A percentile compares a stretch with the other conserved stretches of the same genome.
Evolutionary conservation across 2,888 invertebrate genomes (phyloP).

Genomic region (Ochropleura leucogaster): DNA sequence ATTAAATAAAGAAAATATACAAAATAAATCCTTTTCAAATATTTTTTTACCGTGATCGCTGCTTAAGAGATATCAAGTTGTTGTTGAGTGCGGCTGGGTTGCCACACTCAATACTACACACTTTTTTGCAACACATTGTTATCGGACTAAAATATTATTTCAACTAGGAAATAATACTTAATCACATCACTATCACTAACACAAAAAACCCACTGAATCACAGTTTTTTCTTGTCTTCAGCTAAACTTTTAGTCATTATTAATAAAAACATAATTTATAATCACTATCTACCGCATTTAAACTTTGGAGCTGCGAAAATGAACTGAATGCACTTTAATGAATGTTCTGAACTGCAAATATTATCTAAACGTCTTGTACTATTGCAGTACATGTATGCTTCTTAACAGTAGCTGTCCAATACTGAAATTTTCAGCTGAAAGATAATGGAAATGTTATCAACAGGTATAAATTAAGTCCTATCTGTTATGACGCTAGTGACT

Average conservation of each 20-base stretch:
- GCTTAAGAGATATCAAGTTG: slow-evolving; percentile 32
- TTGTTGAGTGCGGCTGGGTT: not conserved
- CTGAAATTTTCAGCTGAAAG: slow-evolving; percentile 30
- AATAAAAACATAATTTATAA: not conserved
- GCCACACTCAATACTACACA: slow-evolving; percentile 36
- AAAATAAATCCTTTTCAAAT: not conserved
- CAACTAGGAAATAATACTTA: not conserved
- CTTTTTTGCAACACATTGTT: slow-evolving; percentile 45
- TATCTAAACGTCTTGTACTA: not conserved
- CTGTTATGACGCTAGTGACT: slow-evolving; percentile 50
- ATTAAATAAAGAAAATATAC: not conserved
- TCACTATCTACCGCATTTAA: not conserved
- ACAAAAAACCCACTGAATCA: slow-evolving; percentile 2
- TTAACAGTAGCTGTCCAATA: slow-evolving; percentile 14
- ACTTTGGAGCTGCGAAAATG: slow-evolving; percentile 10
- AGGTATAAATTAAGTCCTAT: slow-evolving; percentile 36
- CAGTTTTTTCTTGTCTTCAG: not conserved
- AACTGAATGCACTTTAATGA: not conserved
- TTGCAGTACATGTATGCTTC: slow-evolving; percentile 16
- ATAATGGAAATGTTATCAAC: slow-evolving; percentile 41
- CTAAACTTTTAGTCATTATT: not conserved
- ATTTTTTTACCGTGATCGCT: slow-evolving; percentile 42
- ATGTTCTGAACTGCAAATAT: slow-evolving; percentile 8
- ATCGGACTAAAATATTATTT: slow-evolving; percentile 27
- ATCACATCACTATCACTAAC: slow-evolving; percentile 10